Base-by-base conservation (phyloP, 2,797 vertebrate genomes). In the Pyrrhura leucotis region DNA sequence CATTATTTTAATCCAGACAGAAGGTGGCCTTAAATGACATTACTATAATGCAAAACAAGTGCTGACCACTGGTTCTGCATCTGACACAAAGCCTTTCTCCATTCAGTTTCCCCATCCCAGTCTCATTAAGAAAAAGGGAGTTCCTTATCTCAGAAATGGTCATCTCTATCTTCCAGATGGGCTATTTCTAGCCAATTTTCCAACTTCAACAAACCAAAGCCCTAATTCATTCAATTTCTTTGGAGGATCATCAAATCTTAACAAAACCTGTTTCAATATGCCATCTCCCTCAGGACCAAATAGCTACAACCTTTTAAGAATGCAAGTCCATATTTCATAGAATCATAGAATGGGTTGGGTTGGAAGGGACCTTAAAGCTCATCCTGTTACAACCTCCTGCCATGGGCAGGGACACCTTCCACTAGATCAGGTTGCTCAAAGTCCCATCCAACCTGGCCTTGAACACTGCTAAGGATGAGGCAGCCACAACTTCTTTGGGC, bases 271-370 rank as follows among this genome's bases (percentile, higher is more conserved):
- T 79, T 94, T 89, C 0, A 1, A 87, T 66, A 91, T 31, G 71
- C 58, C 63, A 22, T 56, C 85, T 95, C 61, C 53, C 75, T 85
- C 81, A 72, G 35, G 78, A 91, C 69, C 44, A 93, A 93, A 66
- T 68, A 97, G 72, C 75, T 44, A 40, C 68, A 85, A 95, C 89
- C 81, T 96, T 95, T 56, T 39, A 76, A 83, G 65, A 90, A 85
- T 73, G 71, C 14, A 50, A 29, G 84, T 83, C 65, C 5, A 1
- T 82, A 74, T 92, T 90, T 92, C 33, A 35, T 8, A 35, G 33
- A 58, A 58, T 35, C 15, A 58, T 4, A 58, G 56, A 58, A 58
- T 25, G 56, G 33, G 35, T 58, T 58, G 56, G 22, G 33, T 35
- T 35, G 33, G 56, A 58, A 35, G 22, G 22, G 33, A 35, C 22